Base-by-base conservation (phyloP, 2,797 vertebrate genomes). In the Dermochelys coriacea region DNA sequence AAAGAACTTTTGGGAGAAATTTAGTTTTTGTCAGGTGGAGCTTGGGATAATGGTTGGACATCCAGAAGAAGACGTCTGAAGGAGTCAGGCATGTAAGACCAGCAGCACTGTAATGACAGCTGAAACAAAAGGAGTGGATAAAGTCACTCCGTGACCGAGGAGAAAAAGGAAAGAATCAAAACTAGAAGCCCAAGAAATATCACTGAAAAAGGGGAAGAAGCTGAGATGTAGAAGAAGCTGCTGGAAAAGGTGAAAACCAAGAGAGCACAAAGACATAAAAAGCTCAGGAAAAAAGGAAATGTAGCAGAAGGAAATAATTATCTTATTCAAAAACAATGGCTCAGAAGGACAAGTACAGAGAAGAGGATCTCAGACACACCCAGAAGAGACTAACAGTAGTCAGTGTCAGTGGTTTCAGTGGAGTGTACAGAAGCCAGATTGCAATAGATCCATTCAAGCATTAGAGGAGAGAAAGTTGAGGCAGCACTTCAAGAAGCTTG, bases 401-500 rank as follows among this genome's bases (percentile, higher is more conserved):
- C 57, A 49, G 7, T 49, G 49, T 25, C 23, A 61, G 0, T 75
- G 25, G 29, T 85, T 85, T 92, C 84, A 12, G 1, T 59, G 93
- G 59, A 88, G 10, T 4, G 45, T 12, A 88, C 18, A 61, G 54
- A 97, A 92, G 54, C 9, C 74, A 92, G 88, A 87, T 55, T 82
- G 77, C 81, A 0, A 14, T 6, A 94, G 54, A 91, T 18, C 1
- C 45, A 47, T 88, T 16, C 84, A 57, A 49, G 25, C 80, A 68
- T 82, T 78, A 82, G 80, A 82, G 77, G 9, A 93, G 49, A 41
- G 93, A 94, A 92, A 14, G 95, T 50, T 85, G 74, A 94, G 89
- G 74, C 51, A 85, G 37, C n/a, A 29, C 5, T 19, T 10, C 84
- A 88, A 14, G 47, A 77, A 77, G 47, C 74, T 8, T 77, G 14